A percentile compares a stretch with the other conserved stretches of the same genome.
Evolutionary conservation across 2,888 invertebrate species (phyloP).

Genomic region (Acanthosoma haemorrhoidale): DNA sequence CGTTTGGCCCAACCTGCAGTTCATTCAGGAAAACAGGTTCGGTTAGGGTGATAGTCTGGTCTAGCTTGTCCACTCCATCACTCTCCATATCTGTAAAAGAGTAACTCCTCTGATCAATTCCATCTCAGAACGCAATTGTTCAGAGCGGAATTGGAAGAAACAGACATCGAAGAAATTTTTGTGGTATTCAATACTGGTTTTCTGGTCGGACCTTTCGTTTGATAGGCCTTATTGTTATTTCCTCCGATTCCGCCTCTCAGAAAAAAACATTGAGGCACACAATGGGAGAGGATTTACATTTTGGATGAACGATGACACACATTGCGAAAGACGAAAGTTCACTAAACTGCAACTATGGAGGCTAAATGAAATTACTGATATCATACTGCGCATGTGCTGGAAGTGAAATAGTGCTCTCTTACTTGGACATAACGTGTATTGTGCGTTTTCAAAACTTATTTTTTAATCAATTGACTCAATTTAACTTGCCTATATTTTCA

Average conservation of each 20-base stretch:
- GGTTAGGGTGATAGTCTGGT: slow-evolving; percentile 29
- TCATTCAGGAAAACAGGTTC: background rate
- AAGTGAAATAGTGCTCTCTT: background rate
- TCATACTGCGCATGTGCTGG: background rate
- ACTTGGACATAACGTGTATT: background rate
- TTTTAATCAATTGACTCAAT: background rate
- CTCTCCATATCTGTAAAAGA: slow-evolving; percentile 29
- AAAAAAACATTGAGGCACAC: slow-evolving; percentile 1
- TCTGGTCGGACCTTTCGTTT: background rate
- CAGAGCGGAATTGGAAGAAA: slow-evolving; percentile 28
- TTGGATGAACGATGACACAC: slow-evolving; percentile 12
- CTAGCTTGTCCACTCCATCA: slow-evolving; percentile 25
- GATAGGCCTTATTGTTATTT: slow-evolving; percentile 9
- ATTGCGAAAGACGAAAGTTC: background rate
- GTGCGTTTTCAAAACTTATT: background rate
- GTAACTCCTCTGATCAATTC: slow-evolving; percentile 13
- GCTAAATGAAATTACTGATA: background rate
- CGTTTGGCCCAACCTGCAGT: background rate
- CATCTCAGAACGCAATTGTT: background rate
- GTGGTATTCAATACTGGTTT: background rate
- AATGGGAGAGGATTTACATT: background rate
- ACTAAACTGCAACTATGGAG: background rate
- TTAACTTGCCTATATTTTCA: slow-evolving; percentile 23
- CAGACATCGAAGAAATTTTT: background rate
- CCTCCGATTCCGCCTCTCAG: slow-evolving; percentile 24